A percentile compares a stretch with the other conserved stretches of the same genome.
Conservation (phyloP, 2,888 invertebrate genomes). For the Diabrotica balteata region DNA sequence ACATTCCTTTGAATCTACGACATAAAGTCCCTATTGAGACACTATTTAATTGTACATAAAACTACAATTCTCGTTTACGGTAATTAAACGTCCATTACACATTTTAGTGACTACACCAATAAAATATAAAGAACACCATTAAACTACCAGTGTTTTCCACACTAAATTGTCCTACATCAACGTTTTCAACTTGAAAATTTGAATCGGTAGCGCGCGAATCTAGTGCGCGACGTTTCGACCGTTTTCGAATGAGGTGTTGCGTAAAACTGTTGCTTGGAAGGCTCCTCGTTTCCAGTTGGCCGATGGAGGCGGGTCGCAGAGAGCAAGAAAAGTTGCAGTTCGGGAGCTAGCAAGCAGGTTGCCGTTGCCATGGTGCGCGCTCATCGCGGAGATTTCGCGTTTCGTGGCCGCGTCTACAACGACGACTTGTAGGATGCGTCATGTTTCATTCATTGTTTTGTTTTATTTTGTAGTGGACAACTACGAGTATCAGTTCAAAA, state of each 20-base stretch:
- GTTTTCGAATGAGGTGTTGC: conserved; percentile 4
- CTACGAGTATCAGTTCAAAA: not conserved
- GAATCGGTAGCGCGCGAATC: conserved; percentile 6
- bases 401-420: conserved; percentile 12
- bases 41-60: too few relatives aligned
- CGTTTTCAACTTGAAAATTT: not conserved
- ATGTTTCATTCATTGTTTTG: conserved; percentile 21
- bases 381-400: conserved; percentile 15
- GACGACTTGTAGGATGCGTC: conserved; percentile 21
- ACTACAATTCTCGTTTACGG: too few relatives aligned
- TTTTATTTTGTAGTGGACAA: conserved; percentile 14
- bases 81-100: not conserved
- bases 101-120: not conserved
- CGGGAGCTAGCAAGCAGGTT: conserved; percentile 22
- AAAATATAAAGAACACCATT: conserved; percentile 1
- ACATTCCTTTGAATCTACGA: too few relatives aligned
- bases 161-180: too few relatives aligned
- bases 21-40: too few relatives aligned
- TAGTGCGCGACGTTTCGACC: not conserved
- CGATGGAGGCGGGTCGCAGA: conserved; percentile 15
- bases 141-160: not conserved
- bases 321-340: conserved; percentile 19
- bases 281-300: not conserved
- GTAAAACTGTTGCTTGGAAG: conserved; percentile 17
- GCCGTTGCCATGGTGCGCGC: conserved; percentile 12